Base-by-base conservation (phyloP, 2,888 invertebrate genomes). In the Dasypogon diadema region DNA sequence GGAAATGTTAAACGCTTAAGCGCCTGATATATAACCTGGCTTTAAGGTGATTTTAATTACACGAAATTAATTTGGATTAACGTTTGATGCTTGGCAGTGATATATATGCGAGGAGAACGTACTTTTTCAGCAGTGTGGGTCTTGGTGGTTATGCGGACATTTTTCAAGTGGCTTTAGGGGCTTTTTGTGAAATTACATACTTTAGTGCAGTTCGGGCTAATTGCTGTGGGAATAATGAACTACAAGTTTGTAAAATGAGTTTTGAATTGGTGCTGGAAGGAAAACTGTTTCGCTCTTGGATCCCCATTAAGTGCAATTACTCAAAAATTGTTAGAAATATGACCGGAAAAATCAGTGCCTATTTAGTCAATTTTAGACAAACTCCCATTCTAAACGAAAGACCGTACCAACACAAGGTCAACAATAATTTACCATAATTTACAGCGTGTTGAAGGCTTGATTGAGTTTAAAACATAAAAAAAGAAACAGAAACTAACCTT, bases 51-150 rank as follows among this genome's bases (percentile, higher is more conserved):
- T 82, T 81, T 84, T 83, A 84, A 84, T 85, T 84, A 84, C 82
- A 82, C 79, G 81, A 82, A 83, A 84, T 84, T 84, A 83, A 85
- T 84, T 84, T 82, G 82, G 83, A 83, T 84, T 83, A 85, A 83
- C 83, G 82, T 82, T 82, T 83, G 84, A 83, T 83, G 83, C 82
- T 74, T 80, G 80, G 79, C 79, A 80, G 79, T 79, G 79, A 79
- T 80, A 74, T 74, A 70, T 70, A 56, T 37, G 30, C 60, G 60
- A 37, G 6, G 37, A 37, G 60, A n/a, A 22, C 12, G 12, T 42
- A 60, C 60, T 10, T 37, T 37, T n/a, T 24, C 16, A 34, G 58
- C 34, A 21, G 60, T 37, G 42, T 34, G 37, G 37, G 60, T 60
- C 12, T n/a, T 10, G 37, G 16, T 60, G 14, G 60, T 60, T 60